Evolutionary conservation across 2,888 invertebrate genomes (phyloP).

Genomic region (Agrotis exclamationis): DNA sequence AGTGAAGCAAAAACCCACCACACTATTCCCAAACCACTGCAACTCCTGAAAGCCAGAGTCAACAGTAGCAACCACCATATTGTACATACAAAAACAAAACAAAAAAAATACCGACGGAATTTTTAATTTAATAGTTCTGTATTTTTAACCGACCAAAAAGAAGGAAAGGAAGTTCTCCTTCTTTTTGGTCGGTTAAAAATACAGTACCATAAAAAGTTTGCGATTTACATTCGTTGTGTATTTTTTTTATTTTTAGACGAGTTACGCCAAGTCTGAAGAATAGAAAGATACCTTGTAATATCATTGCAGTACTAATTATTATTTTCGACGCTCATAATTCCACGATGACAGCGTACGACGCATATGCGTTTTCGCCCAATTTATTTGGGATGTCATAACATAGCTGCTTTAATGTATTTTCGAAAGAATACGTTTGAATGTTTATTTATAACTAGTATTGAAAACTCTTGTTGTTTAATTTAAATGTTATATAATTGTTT

Average conservation of each 20-base stretch:
- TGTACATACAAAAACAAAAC: no score
- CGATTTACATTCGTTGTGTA: background rate
- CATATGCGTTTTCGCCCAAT: slow-evolving; percentile 5
- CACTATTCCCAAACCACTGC: no score
- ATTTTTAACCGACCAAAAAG: no score
- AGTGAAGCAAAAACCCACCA: background rate
- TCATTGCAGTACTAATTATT: slow-evolving; percentile 21
- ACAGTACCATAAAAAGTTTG: no score
- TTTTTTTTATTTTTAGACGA: background rate
- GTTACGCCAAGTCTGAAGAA: background rate
- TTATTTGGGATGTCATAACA: slow-evolving; percentile 29
- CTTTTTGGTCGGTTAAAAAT: no score
- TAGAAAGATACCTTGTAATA: slow-evolving; percentile 27
- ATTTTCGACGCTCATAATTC: slow-evolving; percentile 19
- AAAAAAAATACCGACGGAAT: no score
- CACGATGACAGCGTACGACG: slow-evolving; percentile 11
- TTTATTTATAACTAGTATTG: slow-evolving; percentile 2
- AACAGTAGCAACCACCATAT: no score
- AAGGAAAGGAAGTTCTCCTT: no score
- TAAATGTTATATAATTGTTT: slow-evolving; percentile 5
- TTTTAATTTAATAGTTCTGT: no score
- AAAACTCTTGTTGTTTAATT: slow-evolving; percentile 8
- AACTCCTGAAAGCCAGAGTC: no score
- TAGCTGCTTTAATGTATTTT: slow-evolving; percentile 25
- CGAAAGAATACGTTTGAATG: background rate